Evolutionary conservation across 2,113 vertebrate species (phyloP), one percentile per base, ranked within the genome.

Genomic region (Syrmaticus mikado): DNA sequence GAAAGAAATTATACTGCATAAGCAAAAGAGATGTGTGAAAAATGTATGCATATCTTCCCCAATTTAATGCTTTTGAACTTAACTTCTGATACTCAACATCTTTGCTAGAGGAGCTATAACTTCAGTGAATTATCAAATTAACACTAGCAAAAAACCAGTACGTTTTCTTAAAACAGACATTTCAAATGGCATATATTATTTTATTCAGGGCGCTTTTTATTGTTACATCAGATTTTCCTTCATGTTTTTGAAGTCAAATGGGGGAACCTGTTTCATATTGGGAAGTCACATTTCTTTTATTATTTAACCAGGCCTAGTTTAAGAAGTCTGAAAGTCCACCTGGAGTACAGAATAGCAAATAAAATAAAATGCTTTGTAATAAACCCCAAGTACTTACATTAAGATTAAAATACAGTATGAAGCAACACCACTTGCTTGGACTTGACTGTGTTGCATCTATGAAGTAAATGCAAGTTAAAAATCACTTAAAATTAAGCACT

Each of bases 61-160:
- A 79, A 3, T 77, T 84, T 45, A 76, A 50, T 38, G 32, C 41
- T 81, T 93, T 90, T 78, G 55, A 93, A 71, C 55, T 71, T 36
- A 85, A 38, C 14, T 87, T 53, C 62, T 78, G 50, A 79, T 46
- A 48, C 41, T 89, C 43, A 36, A 0, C 64, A 16, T 55, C 28
- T 78, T 46, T 92, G 41, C 62, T 91, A 80, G 38, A 91, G 55
- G 43, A 93, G 32, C 60, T 90, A n/a, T 52, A 82, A 94, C 88
- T 30, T 62, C 67, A 87, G 40, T 82, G 74, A 95, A 93, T 96
- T 91, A 91, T 68, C 76, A 85, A 94, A 93, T 87, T 89, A 90
- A 88, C 38, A 91, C 64, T 22, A 76, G 67, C 22, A 81, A 87
- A 94, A 76, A 87, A 94, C 19, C 41, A 88, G 38, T 86, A 34